Evolutionary conservation across 2,888 invertebrate genomes (phyloP), one percentile per base, ranked within the genome.

Genomic region (Pasiphila rectangulata): DNA sequence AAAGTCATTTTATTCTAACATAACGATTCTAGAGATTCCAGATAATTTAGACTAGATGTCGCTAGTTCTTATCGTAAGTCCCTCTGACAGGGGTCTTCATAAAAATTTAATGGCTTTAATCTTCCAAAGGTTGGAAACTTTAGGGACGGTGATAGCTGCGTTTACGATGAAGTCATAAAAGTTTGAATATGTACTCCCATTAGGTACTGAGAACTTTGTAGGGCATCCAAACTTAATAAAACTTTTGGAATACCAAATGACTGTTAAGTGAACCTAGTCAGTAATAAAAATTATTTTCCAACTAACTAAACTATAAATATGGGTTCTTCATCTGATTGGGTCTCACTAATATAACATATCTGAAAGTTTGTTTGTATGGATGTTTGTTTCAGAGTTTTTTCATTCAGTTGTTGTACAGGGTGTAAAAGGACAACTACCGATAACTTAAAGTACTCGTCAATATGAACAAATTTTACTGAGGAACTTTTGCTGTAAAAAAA

Each of bases 61-160:
- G 64, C 63, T 64, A 72, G 62, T 74, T 44, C 40, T 44, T 49
- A 44, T 49, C 43, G 9, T n/a, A 24, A 25, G 67, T 69, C 72
- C 72, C 67, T 67, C 69, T 75, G 75, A 75, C 72, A 75, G 78
- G 75, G 77, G 78, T 75, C 69, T 75, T 73, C 78, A 79, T 79
- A 81, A 82, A 83, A 82, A 75, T 80, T 75, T 82, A 82, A 83
- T 75, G 70, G 67, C 68, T 73, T 76, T 82, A 83, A 83, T 83
- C 79, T 83, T 73, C 82, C 78, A 76, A 79, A 76, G 69, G 75
- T 68, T 68, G 74, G 59, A 64, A 80, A 79, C 64, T 80, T 78
- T 71, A 69, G 72, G 77, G 73, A 67, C 63, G 63, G 69, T 72
- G 75, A 79, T 76, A 75, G 74, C 69, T 64, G 53, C 69, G 56